Evolutionary conservation across 2,113 vertebrate genomes (phyloP).

Genomic region (Sclerurus mexicanus): DNA sequence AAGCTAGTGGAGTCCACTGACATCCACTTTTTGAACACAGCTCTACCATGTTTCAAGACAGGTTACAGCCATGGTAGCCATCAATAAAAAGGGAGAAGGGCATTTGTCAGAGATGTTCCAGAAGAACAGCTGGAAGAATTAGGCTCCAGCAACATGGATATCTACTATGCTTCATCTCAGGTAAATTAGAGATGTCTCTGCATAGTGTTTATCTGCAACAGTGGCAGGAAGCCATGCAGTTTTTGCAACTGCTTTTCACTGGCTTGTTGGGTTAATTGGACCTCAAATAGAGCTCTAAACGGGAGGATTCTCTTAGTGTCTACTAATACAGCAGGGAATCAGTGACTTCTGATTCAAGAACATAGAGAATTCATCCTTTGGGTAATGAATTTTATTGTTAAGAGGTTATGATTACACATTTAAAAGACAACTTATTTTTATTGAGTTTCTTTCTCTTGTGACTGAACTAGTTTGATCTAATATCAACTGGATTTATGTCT

Average conservation of each 20-base stretch:
- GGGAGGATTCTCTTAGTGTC: not conserved
- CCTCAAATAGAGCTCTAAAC: not conserved
- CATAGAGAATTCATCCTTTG: not conserved
- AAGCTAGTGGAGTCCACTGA: not conserved
- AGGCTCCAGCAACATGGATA: not conserved
- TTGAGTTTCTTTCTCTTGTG: not conserved
- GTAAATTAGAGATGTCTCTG: not conserved
- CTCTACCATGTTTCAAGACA: not conserved
- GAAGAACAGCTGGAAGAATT: not conserved
- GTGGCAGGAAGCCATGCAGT: not conserved
- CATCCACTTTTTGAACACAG: not conserved
- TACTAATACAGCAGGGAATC: not conserved
- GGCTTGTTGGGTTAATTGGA: not conserved
- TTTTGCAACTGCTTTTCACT: not conserved
- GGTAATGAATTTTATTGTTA: not conserved
- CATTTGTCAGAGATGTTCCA: not conserved
- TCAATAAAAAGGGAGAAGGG: not conserved
- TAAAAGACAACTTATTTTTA: slow-evolving; percentile 5
- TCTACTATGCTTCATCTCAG: not conserved
- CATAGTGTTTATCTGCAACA: not conserved
- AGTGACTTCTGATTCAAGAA: not conserved
- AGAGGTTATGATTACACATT: not conserved
- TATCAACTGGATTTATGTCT: not conserved
- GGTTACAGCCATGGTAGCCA: not conserved
- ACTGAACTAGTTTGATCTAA: not conserved